A percentile compares a stretch with the other conserved stretches of the same genome.
These are phyloP conservation scores for Zaprionus bogoriensis DNA, from an alignment of 2,888 invertebrate species.

Conservation along the genomic window DNA sequence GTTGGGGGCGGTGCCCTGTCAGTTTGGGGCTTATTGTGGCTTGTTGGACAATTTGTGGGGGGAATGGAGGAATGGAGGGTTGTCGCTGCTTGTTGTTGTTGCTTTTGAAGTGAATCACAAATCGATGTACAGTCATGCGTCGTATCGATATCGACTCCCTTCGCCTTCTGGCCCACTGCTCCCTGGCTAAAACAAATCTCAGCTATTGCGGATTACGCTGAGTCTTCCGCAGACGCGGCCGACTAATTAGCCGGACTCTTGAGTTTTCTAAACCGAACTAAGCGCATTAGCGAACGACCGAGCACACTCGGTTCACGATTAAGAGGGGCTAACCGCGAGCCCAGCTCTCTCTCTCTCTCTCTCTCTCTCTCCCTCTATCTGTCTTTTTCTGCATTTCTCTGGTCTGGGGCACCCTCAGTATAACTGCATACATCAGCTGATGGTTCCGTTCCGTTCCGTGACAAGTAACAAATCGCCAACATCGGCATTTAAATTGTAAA, in stretches of 20 bases:
- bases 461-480: conserved; percentile 73
- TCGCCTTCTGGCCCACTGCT: conserved; percentile 4
- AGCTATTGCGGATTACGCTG: conserved; percentile 67
- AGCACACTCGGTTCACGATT: conserved; percentile 22
- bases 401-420: too few relatives aligned
- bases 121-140: background rate
- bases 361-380: background rate
- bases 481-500: conserved; percentile 76
- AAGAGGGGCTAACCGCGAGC: conserved; percentile 63
- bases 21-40: background rate
- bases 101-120: background rate
- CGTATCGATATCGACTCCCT: conserved; percentile 25
- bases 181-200: conserved; percentile 57
- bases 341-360: conserved; percentile 3
- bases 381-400: background rate
- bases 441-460: conserved; percentile 31
- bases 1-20: too few relatives aligned
- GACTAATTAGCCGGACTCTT: conserved; percentile 58
- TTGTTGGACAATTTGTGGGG: too few relatives aligned
- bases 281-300: conserved; percentile 71
- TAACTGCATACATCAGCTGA: background rate
- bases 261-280: conserved; percentile 42
- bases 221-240: conserved; percentile 17
- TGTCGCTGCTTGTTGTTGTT: conserved; percentile 1
- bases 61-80: too few relatives aligned